Evolutionary conservation across 2,888 invertebrate genomes (phyloP).

Genomic region (Drosophila hamatofila): DNA sequence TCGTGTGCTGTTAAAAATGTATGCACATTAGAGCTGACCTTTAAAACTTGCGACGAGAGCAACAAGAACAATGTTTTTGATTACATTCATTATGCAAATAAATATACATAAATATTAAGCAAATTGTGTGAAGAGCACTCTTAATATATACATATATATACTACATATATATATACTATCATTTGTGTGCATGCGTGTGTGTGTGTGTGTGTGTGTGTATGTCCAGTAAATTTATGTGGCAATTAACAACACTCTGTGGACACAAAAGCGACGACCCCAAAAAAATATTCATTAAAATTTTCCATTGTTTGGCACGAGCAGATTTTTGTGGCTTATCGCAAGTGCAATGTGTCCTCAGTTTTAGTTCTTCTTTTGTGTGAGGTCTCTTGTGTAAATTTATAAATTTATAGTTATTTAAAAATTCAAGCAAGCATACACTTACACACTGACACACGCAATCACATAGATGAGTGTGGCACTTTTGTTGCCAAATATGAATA

Average conservation of each 20-base stretch:
- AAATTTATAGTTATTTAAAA: slow-evolving; percentile 81
- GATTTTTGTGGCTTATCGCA: slow-evolving; percentile 73
- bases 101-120: slow-evolving; percentile 60
- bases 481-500: slow-evolving; percentile 77
- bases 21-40: slow-evolving; percentile 53
- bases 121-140: slow-evolving; percentile 56
- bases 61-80: slow-evolving; percentile 39
- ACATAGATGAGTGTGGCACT: slow-evolving; percentile 40
- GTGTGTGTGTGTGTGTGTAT: slow-evolving; percentile 18
- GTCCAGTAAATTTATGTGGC: slow-evolving; percentile 69
- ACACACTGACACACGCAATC: not conserved
- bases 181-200: slow-evolving; percentile 20
- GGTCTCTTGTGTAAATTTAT: slow-evolving; percentile 79
- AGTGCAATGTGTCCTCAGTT: slow-evolving; percentile 75
- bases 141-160: slow-evolving; percentile 15
- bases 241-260: slow-evolving; percentile 74
- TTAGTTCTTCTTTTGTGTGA: slow-evolving; percentile 26
- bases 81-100: slow-evolving; percentile 73
- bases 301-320: slow-evolving; percentile 66
- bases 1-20: slow-evolving; percentile 52
- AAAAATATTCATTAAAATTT: slow-evolving; percentile 77
- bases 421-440: slow-evolving; percentile 57
- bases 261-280: slow-evolving; percentile 53
- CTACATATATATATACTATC: slow-evolving; percentile 23
- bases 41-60: slow-evolving; percentile 21